These are phyloP conservation scores for Temnothorax nylanderi DNA, from an alignment of 1,140 invertebrate species.

Conservation along the genomic window DNA sequence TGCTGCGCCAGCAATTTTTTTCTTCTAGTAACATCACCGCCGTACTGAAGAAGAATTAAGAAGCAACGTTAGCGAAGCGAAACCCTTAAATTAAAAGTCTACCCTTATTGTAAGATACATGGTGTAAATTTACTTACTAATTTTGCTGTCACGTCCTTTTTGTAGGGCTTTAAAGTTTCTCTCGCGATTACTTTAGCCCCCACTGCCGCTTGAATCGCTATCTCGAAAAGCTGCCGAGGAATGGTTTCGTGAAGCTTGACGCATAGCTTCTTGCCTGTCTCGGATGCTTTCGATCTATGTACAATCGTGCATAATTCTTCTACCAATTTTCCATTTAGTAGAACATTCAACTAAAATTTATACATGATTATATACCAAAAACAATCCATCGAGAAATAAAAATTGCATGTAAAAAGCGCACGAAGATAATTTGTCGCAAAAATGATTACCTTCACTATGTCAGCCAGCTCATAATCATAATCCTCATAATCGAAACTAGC, in stretches of 20 bases:
- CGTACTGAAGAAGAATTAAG: constrained; percentile 90
- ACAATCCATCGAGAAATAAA: constrained; percentile 29
- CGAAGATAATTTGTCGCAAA: not conserved
- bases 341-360: constrained; percentile 89
- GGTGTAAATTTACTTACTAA: constrained; percentile 88
- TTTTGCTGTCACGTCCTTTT: constrained; percentile 98
- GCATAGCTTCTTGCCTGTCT: constrained; percentile 90
- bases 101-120: constrained; percentile 42
- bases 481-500: constrained; percentile 99
- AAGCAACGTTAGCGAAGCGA: constrained; percentile 46
- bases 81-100: constrained; percentile 40
- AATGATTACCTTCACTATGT: constrained; percentile 90
- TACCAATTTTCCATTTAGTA: constrained; percentile 92
- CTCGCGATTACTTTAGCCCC: constrained; percentile 94
- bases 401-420: not conserved
- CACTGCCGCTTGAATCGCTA: constrained; percentile 95
- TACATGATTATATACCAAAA: constrained; percentile 66
- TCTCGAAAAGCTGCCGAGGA: constrained; percentile 94
- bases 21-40: constrained; percentile 95
- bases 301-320: constrained; percentile 96
- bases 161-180: constrained; percentile 94
- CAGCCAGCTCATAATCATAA: constrained; percentile 91
- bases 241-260: constrained; percentile 94
- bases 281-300: constrained; percentile 89
- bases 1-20: constrained; percentile 96